Base-by-base conservation (phyloP, 2,888 invertebrate genomes). In the Lordiphosa fenestrarum region DNA sequence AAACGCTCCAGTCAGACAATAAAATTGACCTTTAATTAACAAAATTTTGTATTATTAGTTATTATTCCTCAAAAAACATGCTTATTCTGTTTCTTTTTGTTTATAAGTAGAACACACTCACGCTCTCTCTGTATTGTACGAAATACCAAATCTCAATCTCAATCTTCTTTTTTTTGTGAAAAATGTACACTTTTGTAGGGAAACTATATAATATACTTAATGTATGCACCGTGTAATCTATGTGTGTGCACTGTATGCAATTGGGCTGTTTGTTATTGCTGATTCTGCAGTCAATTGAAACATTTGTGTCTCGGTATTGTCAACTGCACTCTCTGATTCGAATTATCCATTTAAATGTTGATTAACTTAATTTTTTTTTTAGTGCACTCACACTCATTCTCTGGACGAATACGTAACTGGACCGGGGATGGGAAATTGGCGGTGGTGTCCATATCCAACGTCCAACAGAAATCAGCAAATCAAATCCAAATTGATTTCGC, bases 321-420 rank as follows among this genome's bases (percentile, higher is more conserved):
- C 42, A 42, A 36, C 40, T 68, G 61, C 81, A 75, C 55, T 56
- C 56, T 40, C 39, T 10, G 56, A 73, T 82, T 77, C 33, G 82
- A 82, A 78, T 77, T 82, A 84, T 77, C 83, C 83, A 77, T 77
- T 77, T 77, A 77, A 82, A 78, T 68, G 78, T 84, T 84, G 76
- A 77, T 77, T 77, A 77, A 82, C 85, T 77, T 77, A 77, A 77
- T 84, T 82, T 76, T 62, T 64, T 66, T 60, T 73, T 64, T 66
- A 75, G 81, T 62, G 78, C 76, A 66, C 82, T 76, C 74, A 77
- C 15, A 23, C 47, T 75, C 72, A 68, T 15, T 44, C 76, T 75
- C 76, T 72, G 68, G 69, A 47, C 35, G 36, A 21, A 36, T 47
- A 47, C 21, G 36, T 47, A 47, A 47, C 47, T 47, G 36, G 47